Evolutionary conservation across 2,888 invertebrate species (phyloP), one percentile per base, ranked within the genome.

Genomic region (Eudemis profundana): DNA sequence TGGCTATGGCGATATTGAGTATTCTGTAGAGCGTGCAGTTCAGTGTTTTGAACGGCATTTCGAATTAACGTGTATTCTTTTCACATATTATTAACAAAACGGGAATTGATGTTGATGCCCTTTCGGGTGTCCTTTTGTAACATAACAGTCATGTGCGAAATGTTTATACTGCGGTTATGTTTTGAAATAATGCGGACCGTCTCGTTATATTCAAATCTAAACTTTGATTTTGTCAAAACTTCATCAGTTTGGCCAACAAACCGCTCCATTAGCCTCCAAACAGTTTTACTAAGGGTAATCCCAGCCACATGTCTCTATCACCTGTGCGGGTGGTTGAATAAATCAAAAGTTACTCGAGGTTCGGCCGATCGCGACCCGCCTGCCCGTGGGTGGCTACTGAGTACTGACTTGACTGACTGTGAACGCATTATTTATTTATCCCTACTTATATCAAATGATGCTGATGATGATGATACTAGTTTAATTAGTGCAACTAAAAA

Each of bases 341-440:
- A 63, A 63, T 63, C 56, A 63, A 56, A 56, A 54, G 38, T 54
- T 38, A 54, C 23, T 42, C 19, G 60, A 59, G 23, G 23, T 12
- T 27, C 19, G 27, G 36, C 46, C 49, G 59, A 21, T 40, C 51
- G 15, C 17, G 1, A n/a, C 17, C 27, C 19, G 4, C 46, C n/a
- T 14, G 40, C 40, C 12, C 47, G 60, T 60, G 38, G 60, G 60
- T 60, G n/a, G n/a, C n/a, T n/a, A n/a, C n/a, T n/a, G n/a, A n/a
- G n/a, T n/a, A n/a, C n/a, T n/a, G n/a, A n/a, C n/a, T n/a, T n/a
- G n/a, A n/a, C n/a, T n/a, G n/a, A n/a, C n/a, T n/a, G 56, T 46
- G 38, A 46, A 44, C 17, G 3, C 29, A 49, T 63, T 63, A 63
- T 49, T 63, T 62, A 62, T 36, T 47, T n/a, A 47, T 46, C 54